Percentiles rank a stretch among this genome's conserved stretches.
Conservation (phyloP, 2,888 invertebrate genomes). For the Lasioglossum villosulum region DNA sequence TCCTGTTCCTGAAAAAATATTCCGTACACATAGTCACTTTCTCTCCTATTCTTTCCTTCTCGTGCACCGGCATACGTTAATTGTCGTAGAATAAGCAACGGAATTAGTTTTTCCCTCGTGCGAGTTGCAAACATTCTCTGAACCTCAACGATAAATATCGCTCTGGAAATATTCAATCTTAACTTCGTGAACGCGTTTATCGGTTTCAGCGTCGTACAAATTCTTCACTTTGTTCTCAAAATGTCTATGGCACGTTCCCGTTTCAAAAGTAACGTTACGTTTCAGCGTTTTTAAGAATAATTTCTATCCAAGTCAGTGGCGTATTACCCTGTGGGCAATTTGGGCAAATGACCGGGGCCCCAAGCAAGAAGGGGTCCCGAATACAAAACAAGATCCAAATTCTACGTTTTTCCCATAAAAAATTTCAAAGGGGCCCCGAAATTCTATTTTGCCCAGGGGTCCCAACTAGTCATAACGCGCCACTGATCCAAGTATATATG, state of each 20-base stretch:
- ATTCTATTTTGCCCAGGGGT: too few relatives aligned
- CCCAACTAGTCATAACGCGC: too few relatives aligned
- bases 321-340: too few relatives aligned
- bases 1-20: background rate
- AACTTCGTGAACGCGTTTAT: background rate
- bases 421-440: too few relatives aligned
- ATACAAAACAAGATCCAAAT: too few relatives aligned
- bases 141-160: background rate
- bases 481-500: background rate
- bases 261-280: slow-evolving; percentile 13
- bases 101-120: background rate
- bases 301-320: background rate
- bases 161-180: background rate
- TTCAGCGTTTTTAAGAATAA: background rate
- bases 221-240: background rate
- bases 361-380: too few relatives aligned
- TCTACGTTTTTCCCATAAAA: too few relatives aligned
- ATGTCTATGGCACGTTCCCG: slow-evolving; percentile 38
- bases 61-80: background rate
- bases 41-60: background rate
- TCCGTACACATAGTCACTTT: background rate
- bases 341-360: too few relatives aligned
- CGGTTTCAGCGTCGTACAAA: background rate
- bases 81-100: too few relatives aligned
- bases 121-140: background rate